phyloP scores from a whole-genome alignment of 2,888 invertebrate species.

The Drosophila buzzatii region DNA sequence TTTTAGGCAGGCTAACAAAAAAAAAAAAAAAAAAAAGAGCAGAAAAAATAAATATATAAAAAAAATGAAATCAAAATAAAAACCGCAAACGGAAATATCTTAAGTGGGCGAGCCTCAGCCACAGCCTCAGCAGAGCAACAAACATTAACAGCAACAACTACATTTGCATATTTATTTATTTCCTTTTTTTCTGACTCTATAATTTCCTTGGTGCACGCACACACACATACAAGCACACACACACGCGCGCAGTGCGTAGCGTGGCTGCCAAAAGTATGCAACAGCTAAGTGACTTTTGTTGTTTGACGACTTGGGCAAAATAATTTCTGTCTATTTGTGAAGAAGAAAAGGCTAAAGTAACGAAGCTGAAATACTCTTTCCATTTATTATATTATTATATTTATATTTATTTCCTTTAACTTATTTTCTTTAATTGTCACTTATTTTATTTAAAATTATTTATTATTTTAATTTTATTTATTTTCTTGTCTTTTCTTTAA shows the following conservation, averaged over 20 bases:
- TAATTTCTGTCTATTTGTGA: constrained; percentile 22
- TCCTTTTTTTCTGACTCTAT: constrained; percentile 54
- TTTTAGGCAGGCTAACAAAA: constrained; percentile 57
- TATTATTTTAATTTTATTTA: not conserved
- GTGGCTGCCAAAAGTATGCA: constrained; percentile 50
- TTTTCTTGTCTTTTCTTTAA: not conserved
- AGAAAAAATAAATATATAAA: constrained; percentile 16
- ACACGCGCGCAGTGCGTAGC: constrained; percentile 13
- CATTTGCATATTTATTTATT: constrained; percentile 76
- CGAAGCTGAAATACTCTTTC: constrained; percentile 25
- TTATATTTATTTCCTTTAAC: not conserved
- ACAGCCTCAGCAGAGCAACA: constrained; percentile 33
- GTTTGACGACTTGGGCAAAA: constrained; percentile 57
- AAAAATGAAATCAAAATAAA: constrained; percentile 57
- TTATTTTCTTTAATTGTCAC: not conserved
- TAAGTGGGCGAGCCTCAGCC: constrained; percentile 19
- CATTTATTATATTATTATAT: too few relatives aligned
- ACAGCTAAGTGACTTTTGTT: constrained; percentile 73
- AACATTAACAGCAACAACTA: constrained; percentile 71
- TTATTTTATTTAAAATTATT: too few relatives aligned
- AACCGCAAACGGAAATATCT: constrained; percentile 68
- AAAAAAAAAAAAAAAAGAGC: constrained; percentile 5
- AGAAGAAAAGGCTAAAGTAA: constrained; percentile 17
- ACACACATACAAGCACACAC: constrained; percentile 15
- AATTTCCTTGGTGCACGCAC: constrained; percentile 63